Conservation (phyloP, 2,797 vertebrate genomes). For the Capromys pilorides region DNA sequence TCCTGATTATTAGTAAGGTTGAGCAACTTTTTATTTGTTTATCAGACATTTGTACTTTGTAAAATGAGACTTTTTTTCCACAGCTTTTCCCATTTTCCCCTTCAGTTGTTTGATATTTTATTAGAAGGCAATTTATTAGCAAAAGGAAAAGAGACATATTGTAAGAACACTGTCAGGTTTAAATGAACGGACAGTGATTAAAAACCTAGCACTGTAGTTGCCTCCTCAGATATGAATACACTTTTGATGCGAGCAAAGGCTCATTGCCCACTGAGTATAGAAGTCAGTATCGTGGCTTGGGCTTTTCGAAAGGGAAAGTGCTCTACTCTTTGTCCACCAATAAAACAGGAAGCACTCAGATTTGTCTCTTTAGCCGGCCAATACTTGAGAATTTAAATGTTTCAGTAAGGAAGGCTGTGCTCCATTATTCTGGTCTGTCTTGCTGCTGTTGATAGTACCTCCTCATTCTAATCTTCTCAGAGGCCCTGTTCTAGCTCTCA, state of each 20-base stretch:
- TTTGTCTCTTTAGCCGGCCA: background rate
- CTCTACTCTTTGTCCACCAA: background rate
- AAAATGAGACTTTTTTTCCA: background rate
- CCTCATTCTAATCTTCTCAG: background rate
- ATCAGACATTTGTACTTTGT: background rate
- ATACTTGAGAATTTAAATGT: background rate
- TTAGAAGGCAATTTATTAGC: background rate
- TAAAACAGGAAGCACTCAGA: background rate
- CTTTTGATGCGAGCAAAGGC: background rate
- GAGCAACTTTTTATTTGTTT: background rate
- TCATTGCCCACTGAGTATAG: background rate
- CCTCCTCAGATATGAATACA: background rate
- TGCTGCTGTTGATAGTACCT: background rate
- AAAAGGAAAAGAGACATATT: background rate
- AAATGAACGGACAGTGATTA: background rate
- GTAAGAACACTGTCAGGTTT: background rate
- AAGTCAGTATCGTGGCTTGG: background rate
- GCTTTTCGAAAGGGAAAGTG: background rate
- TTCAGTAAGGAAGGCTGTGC: background rate
- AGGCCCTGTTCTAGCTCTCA: background rate
- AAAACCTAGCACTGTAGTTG: background rate
- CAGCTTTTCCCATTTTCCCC: background rate
- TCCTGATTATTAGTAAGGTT: background rate
- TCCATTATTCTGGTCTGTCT: background rate
- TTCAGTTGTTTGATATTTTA: background rate